phyloP scores from a whole-genome alignment of 2,113 vertebrate genomes.

The Cyphomyrus plagiostoma region DNA sequence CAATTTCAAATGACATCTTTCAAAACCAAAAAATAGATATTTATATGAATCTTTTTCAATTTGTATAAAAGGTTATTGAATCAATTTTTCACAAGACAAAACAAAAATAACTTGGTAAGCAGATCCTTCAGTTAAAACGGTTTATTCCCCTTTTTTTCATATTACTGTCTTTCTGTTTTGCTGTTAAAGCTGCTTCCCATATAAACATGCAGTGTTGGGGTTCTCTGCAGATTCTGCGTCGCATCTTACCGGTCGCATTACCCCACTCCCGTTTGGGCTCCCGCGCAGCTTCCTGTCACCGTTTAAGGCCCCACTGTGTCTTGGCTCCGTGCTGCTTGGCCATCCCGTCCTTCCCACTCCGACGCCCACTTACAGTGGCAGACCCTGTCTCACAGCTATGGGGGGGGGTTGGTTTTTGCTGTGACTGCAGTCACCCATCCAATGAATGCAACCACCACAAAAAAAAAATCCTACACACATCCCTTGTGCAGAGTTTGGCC shows the following conservation, averaged over 20 bases:
- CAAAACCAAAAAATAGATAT: not conserved
- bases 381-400: not conserved
- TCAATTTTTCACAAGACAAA: not conserved
- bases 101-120: not conserved
- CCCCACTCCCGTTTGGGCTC: not conserved
- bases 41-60: not conserved
- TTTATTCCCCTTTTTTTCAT: not conserved
- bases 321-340: not conserved
- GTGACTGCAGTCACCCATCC: not conserved
- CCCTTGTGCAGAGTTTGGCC: not conserved
- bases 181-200: not conserved
- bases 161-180: not conserved
- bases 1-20: not conserved
- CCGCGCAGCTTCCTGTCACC: not conserved
- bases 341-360: not conserved
- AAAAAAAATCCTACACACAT: not conserved
- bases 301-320: not conserved
- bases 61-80: not conserved
- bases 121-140: not conserved
- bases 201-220: not conserved
- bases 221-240: not conserved
- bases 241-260: not conserved
- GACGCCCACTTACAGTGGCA: not conserved
- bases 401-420: not conserved
- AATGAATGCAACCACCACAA: not conserved